Evolutionary conservation across 1,140 invertebrate genomes (phyloP).

Genomic region (Eufriesea mexicana): DNA sequence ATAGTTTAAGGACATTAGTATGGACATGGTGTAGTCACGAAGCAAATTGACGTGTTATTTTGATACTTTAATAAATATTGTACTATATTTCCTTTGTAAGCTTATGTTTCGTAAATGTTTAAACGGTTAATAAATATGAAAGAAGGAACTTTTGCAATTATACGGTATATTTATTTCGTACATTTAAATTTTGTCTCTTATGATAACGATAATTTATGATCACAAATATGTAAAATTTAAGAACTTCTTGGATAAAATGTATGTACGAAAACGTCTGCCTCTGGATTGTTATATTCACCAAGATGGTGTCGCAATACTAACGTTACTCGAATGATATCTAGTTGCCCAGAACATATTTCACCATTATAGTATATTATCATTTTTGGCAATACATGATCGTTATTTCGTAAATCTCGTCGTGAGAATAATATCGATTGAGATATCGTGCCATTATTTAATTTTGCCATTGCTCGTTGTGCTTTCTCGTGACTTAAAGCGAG

Average conservation of each 20-base stretch:
- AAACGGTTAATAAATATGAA: background rate
- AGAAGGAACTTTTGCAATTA: background rate
- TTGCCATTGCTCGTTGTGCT: constrained; percentile 36
- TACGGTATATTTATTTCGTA: background rate
- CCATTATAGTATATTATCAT: constrained; percentile 42
- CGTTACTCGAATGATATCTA: constrained; percentile 2
- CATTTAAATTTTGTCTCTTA: background rate
- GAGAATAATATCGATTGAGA: background rate
- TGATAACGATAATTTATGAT: background rate
- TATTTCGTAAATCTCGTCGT: background rate
- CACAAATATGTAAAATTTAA: background rate
- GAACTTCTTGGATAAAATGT: constrained; percentile 61
- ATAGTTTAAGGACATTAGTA: constrained; percentile 32
- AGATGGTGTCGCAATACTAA: constrained; percentile 58
- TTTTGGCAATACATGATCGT: constrained; percentile 21
- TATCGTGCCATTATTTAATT: constrained; percentile 25
- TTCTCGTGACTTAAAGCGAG: background rate
- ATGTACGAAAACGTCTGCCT: constrained; percentile 65
- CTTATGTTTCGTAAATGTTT: background rate
- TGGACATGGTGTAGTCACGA: constrained; percentile 44
- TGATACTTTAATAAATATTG: background rate
- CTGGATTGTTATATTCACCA: background rate
- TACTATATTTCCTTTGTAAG: background rate
- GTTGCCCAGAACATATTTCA: fast-evolving
- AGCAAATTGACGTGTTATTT: constrained; percentile 3